A percentile compares a stretch with the other conserved stretches of the same genome.
These are phyloP conservation scores for Holothuria leucospilota DNA, from an alignment of 53 echinoderm and acorn worm species.

Conservation along the genomic window DNA sequence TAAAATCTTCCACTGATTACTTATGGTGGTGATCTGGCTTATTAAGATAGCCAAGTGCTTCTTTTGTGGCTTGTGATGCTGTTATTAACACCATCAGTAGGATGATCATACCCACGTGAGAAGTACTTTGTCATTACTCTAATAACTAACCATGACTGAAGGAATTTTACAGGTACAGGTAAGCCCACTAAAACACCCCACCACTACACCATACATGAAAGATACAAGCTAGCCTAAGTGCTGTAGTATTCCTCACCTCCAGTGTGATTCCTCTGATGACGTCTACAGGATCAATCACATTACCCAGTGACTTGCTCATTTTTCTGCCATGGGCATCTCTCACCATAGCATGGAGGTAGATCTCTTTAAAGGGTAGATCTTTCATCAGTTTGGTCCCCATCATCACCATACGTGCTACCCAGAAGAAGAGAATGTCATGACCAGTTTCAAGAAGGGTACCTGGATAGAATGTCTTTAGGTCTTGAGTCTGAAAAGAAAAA, in stretches of 20 bases:
- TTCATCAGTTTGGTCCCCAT: slow-evolving; percentile 70
- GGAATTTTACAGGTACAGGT: no score
- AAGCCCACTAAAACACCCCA: no score
- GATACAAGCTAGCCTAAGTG: no score
- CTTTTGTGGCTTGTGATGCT: no score
- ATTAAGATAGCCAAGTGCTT: no score
- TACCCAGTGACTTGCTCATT: slow-evolving; percentile 99
- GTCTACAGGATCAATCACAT: slow-evolving; percentile 96
- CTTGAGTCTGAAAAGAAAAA: slow-evolving; percentile 64
- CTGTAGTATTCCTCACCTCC: neutral
- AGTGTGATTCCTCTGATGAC: slow-evolving; percentile 70
- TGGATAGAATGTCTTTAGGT: slow-evolving; percentile 82
- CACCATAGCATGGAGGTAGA: slow-evolving; percentile 95
- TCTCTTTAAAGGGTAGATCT: slow-evolving; percentile 83
- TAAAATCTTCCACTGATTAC: no score
- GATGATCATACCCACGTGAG: no score
- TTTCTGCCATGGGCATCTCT: slow-evolving; percentile 96
- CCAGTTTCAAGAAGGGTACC: slow-evolving; percentile 95
- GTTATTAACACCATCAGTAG: no score
- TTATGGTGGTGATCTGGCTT: no score
- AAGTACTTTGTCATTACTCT: no score
- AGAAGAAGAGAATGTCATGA: slow-evolving; percentile 83
- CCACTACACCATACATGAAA: no score
- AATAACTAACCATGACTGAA: no score
- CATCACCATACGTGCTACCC: slow-evolving; percentile 77